Base-by-base conservation (phyloP, 2,113 vertebrate genomes). In the Anthoscopus minutus region DNA sequence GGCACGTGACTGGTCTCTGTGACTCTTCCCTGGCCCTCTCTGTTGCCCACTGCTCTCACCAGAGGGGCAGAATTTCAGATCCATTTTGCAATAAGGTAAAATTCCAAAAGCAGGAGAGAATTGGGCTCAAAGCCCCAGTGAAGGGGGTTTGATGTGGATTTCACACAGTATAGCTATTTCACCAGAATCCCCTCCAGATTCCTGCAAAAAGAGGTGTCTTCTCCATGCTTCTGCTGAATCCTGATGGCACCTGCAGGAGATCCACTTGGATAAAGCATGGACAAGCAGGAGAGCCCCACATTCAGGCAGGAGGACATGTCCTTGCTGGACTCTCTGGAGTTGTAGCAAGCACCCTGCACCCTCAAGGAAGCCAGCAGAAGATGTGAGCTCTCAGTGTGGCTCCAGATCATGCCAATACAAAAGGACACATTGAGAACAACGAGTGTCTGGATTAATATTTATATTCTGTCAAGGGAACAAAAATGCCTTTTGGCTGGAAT, bases 401-500 rank as follows among this genome's bases (percentile, higher is more conserved):
- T 85, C 56, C 51, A 28, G 62, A 82, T 81, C 81, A 60, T 65
- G 58, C 81, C 88, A 89, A 70, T 33, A 38, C n/a, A 37, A 58
- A 95, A 93, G 76, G 85, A 83, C 81, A 72, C 31, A 30, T 44
- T 57, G 77, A 93, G 87, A 96, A 94, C 89, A 91, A 90, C 10
- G 71, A 88, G 38, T 54, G 56, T 89, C 93, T 94, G 61, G 50
- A 51, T 69, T 92, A 73, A 51, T 96, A 95, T 94, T 96, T 94
- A 70, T 92, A 88, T 89, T 89, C 87, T 58, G 13, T 56, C 78
- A 76, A 65, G 38, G 50, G 60, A 94, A 93, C 30, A 84, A 47
- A 94, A 94, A 88, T 91, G 51, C 22, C 24, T 89, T 89, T 96
- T 96, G 93, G 87, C 94, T 92, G 74, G 79, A 82, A 88, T 40